These are phyloP conservation scores for Drosophila imparisetae DNA, from an alignment of 2,888 invertebrate species.

Conservation along the genomic window DNA sequence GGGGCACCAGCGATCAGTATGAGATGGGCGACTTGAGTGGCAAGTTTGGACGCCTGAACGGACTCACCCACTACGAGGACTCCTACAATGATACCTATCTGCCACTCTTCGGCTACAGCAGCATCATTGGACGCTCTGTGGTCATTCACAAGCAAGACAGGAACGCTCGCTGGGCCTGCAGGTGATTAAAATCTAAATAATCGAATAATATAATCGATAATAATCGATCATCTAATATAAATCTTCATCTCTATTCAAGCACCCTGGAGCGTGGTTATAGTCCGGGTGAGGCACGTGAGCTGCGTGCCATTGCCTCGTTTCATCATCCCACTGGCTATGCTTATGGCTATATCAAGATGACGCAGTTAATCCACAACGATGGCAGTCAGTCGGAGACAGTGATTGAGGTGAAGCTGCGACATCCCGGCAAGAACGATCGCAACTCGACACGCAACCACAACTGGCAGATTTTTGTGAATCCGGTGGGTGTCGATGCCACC, in stretches of 20 bases:
- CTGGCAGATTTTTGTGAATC: constrained; percentile 96
- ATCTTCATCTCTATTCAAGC: constrained; percentile 82
- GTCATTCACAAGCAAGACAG: constrained; percentile 90
- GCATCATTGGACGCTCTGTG: constrained; percentile 93
- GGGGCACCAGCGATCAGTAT: constrained; percentile 93
- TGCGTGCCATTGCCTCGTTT: constrained; percentile 95
- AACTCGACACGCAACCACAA: constrained; percentile 94
- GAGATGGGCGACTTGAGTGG: constrained; percentile 94
- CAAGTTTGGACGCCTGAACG: constrained; percentile 92
- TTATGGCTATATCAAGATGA: constrained; percentile 93
- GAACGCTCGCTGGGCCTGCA: constrained; percentile 91
- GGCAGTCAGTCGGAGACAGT: constrained; percentile 94
- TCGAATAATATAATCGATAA: neutral
- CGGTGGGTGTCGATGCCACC: constrained; percentile 95
- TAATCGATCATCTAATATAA: neutral
- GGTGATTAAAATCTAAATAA: constrained; percentile 24
- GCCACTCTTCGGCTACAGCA: constrained; percentile 92
- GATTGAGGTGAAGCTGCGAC: constrained; percentile 94
- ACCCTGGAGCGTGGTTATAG: constrained; percentile 94
- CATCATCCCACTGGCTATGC: constrained; percentile 93
- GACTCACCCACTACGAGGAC: constrained; percentile 86
- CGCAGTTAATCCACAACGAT: constrained; percentile 94
- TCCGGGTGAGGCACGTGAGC: constrained; percentile 93
- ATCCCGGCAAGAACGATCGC: constrained; percentile 93
- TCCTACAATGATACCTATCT: constrained; percentile 92